Base-by-base conservation (phyloP, 2,888 invertebrate species). In the Netelia inedita region DNA sequence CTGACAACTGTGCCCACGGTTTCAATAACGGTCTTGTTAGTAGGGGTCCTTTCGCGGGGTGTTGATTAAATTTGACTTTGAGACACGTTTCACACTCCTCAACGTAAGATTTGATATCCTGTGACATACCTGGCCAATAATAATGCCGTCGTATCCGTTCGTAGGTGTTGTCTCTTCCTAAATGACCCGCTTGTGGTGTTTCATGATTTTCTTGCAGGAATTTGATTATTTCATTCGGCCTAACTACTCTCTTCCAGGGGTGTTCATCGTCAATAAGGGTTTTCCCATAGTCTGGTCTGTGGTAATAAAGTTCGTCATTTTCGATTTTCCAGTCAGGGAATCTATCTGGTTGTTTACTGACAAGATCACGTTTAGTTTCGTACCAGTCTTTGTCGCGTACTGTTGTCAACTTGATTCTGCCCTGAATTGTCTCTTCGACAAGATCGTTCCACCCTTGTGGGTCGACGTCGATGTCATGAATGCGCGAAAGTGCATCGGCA, bases 301-400 rank as follows among this genome's bases (percentile, higher is more conserved):
- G 68, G 46, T 82, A 82, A 6, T 43, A 68, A 21, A 35, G 21
- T 35, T 65, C 74, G 11, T 41, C 28, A 5, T 75, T 66, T 14
- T 66, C 68, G 14, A 75, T 57, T 59, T 75, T 81, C 81, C 75
- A 81, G 11, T 81, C 81, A 6, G 57, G 14, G 28, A 81, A 81
- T 66, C 35, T 65, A 6, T 41, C 57, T 21, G 19, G 19, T 8
- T 82, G 63, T 66, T 68, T 43, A 16, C 6, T 0, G 1, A 80
- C 83, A 10, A 80, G 19, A 11, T 74, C 53, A 0, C 43, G 46
- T 21, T 83, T 83, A 3, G 74, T 83, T 1, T 68, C 16, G 61
- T 80, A 83, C 83, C 83, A 83, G 23, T 83, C 57, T 1, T 68
- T n/a, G 50, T 68, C 68, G 46, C 68, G 35, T 8, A 68, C 43